Conservation (phyloP, 1,140 invertebrate species). For the Lucilia sericata region DNA sequence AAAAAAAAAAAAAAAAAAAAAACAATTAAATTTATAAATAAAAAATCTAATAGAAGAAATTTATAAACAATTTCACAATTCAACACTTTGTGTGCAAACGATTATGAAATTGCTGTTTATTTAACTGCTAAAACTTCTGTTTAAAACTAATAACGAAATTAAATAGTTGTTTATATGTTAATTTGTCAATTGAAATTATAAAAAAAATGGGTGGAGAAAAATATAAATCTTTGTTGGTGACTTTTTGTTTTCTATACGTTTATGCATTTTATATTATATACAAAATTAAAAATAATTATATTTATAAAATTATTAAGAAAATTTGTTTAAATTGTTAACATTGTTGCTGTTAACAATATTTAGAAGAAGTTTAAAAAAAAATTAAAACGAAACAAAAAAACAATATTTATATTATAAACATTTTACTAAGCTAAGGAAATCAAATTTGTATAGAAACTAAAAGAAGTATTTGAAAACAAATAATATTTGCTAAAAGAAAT, state of each 20-base stretch:
- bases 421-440: conserved; percentile 14
- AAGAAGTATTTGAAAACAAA: neutral
- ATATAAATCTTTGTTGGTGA: conserved; percentile 41
- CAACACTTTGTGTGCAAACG: neutral
- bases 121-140: conserved; percentile 23
- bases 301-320: conserved; percentile 50
- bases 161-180: conserved; percentile 45
- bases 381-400: conserved; percentile 47
- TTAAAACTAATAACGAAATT: conserved; percentile 36
- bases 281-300: conserved; percentile 34
- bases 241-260: conserved; percentile 13
- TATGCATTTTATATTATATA: conserved; percentile 30
- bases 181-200: conserved; percentile 46
- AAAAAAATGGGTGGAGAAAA: conserved; percentile 50
- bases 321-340: conserved; percentile 32
- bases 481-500: neutral
- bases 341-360: conserved; percentile 53
- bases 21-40: conserved; percentile 16
- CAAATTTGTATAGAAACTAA: neutral
- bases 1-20: neutral
- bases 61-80: neutral
- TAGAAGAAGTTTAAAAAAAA: conserved; percentile 26
- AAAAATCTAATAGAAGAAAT: neutral
- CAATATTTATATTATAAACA: neutral
- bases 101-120: conserved; percentile 29